Evolutionary conservation across 2,797 vertebrate species (phyloP).

Genomic region (Lindbergichthys nudifrons): DNA sequence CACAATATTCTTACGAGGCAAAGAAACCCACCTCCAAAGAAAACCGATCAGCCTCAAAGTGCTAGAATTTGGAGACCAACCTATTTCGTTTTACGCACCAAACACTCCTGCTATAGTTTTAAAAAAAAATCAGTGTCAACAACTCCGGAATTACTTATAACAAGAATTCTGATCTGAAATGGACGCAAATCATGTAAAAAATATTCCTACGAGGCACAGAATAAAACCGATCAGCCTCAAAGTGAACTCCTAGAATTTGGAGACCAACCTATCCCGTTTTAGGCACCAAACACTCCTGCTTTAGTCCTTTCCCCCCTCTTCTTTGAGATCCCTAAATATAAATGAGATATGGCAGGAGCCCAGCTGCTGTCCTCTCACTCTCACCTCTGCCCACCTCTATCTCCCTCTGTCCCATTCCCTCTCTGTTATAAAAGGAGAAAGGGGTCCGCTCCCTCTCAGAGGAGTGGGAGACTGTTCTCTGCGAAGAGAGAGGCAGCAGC

Average conservation of each 20-base stretch:
- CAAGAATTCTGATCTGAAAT: too few species aligned
- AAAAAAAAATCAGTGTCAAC: too few species aligned
- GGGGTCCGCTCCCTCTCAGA: constrained; percentile 82
- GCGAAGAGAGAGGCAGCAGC: constrained; percentile 80
- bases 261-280: constrained; percentile 62
- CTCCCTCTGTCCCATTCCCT: constrained; percentile 76
- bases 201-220: constrained; percentile 29
- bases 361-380: constrained; percentile 74
- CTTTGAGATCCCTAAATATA: constrained; percentile 51
- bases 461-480: constrained; percentile 55
- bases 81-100: constrained; percentile 67
- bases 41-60: constrained; percentile 67
- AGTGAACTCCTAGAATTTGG: constrained; percentile 63
- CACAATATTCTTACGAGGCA: constrained; percentile 75
- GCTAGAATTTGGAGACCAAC: constrained; percentile 54
- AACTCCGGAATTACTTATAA: too few species aligned
- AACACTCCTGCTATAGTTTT: constrained; percentile 48
- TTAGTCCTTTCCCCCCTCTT: constrained; percentile 44
- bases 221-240: constrained; percentile 68
- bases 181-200: too few species aligned
- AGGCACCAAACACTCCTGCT: constrained; percentile 57
- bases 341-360: constrained; percentile 68
- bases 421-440: constrained; percentile 69
- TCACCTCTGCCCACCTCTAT: constrained; percentile 82
- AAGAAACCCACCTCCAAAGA: constrained; percentile 75